Base-by-base conservation (phyloP, 2,113 vertebrate genomes). In the Podilymbus podiceps region DNA sequence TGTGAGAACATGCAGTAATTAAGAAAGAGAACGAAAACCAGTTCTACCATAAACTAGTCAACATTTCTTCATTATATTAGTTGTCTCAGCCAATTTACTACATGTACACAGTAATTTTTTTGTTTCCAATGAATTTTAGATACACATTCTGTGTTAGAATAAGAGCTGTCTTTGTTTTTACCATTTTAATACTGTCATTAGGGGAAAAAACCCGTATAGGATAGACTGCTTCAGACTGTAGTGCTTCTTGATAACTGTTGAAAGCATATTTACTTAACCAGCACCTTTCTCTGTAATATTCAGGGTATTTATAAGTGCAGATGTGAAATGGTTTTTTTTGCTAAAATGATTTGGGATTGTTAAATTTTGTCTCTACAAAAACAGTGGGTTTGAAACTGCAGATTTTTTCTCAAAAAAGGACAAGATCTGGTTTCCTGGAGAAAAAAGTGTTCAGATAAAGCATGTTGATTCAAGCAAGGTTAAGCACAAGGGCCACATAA, bases 281-380 rank as follows among this genome's bases (percentile, higher is more conserved):
- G 6, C 12, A 44, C 7, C 0, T 0, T 44, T 67, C 5, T 56
- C 19, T 62, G 23, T 8, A 86, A 30, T 31, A 38, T 9, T 42
- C 8, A 47, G 13, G 2, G 2, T 42, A 71, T 31, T 77, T 93
- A 86, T 71, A 67, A 8, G 8, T 81, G 17, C 9, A 83, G 76
- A 74, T 20, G 6, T 30, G 12, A 76, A 50, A 56, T 1, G 1
- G 38, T 38, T 38, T 18, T 35, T 91, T 59, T 15, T 35, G 49
- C 0, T 0, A 14, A 33, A 78, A 64, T 20, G 1, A 12, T 49
- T 64, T n/a, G 0, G 16, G 27, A 53, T 76, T 79, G 6, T 60
- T 66, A 85, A 40, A 28, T 50, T 68, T 83, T 55, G 0, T 53
- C 5, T 52, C 15, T 44, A 47, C 10, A 72, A 49, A 78, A 59